phyloP scores from a whole-genome alignment of 2,113 vertebrate species.

The Cryptoleucopteryx plumbea region DNA sequence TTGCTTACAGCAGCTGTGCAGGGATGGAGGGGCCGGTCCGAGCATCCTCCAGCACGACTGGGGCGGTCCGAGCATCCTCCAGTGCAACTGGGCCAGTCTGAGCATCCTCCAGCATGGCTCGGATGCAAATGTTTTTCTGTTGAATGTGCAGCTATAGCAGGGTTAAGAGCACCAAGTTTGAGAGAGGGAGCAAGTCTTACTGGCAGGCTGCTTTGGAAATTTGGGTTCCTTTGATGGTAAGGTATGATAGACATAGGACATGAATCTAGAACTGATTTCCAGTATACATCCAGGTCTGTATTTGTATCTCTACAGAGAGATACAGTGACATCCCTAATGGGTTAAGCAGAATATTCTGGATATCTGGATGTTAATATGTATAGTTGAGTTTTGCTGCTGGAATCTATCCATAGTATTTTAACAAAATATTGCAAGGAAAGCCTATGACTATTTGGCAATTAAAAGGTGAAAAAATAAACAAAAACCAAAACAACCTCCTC shows the following conservation, averaged over 20 bases:
- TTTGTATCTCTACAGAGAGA: background rate
- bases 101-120: background rate
- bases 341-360: background rate
- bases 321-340: background rate
- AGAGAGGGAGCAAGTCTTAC: background rate
- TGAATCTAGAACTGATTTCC: background rate
- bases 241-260: background rate
- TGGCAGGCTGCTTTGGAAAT: background rate
- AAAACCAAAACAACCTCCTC: background rate
- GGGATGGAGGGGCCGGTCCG: fast-evolving
- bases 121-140: background rate
- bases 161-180: background rate
- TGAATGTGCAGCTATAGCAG: background rate
- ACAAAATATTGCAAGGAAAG: background rate
- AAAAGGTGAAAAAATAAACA: background rate
- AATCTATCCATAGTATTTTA: background rate
- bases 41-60: background rate
- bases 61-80: background rate
- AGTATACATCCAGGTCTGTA: background rate
- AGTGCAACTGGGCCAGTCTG: background rate
- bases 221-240: background rate
- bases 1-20: background rate
- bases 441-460: background rate
- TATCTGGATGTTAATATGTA: background rate
- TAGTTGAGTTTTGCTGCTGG: background rate